Conservation (phyloP, 2,888 invertebrate species). For the Ectropis crepuscularia region DNA sequence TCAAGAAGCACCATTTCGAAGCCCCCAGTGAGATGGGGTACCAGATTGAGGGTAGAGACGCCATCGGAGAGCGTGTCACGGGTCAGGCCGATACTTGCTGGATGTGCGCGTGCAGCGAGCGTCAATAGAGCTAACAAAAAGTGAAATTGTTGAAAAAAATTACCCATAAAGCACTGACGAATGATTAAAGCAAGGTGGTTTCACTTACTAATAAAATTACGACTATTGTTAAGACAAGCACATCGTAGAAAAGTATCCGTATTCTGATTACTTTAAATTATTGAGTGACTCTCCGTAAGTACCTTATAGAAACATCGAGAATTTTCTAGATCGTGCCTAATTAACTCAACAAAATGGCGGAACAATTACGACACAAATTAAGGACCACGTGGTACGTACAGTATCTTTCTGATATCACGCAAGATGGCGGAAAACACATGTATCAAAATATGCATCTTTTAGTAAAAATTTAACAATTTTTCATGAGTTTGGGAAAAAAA, state of each 20-base stretch:
- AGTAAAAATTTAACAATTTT: no score
- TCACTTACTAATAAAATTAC: background rate
- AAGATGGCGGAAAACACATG: background rate
- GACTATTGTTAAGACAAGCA: background rate
- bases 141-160: background rate
- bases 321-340: no score
- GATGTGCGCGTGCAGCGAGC: slow-evolving; percentile 58
- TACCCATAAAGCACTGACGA: no score
- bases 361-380: no score
- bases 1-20: slow-evolving; percentile 60
- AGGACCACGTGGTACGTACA: background rate
- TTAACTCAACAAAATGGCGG: no score
- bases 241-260: background rate
- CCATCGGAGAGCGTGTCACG: slow-evolving; percentile 52
- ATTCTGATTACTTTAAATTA: no score
- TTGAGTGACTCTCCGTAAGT: no score
- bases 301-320: no score
- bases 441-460: no score
- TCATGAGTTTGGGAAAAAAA: no score
- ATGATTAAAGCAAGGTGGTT: no score
- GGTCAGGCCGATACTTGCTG: slow-evolving; percentile 42
- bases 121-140: slow-evolving; percentile 56
- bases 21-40: slow-evolving; percentile 72
- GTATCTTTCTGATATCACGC: background rate
- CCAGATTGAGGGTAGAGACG: slow-evolving; percentile 64